Evolutionary conservation across 2,113 vertebrate species (phyloP).

Genomic region (Leptobrachium leishanense): DNA sequence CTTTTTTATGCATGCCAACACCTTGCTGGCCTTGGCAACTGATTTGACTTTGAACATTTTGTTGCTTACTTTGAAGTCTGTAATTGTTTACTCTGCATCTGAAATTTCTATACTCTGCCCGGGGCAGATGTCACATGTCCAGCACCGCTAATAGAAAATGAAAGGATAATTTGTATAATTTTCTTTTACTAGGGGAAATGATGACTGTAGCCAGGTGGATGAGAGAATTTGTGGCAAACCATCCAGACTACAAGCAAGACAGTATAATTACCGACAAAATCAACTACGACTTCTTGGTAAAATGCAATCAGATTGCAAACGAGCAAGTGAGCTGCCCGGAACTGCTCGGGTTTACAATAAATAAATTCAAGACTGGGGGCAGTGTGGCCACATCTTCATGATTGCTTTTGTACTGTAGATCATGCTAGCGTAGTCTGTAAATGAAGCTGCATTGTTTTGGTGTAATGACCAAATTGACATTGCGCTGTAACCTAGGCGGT

Average conservation of each 20-base stretch:
- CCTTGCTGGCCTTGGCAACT: too few species aligned
- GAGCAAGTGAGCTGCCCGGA: slow-evolving; percentile 86
- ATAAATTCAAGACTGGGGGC: slow-evolving; percentile 72
- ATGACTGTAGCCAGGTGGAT: slow-evolving; percentile 98
- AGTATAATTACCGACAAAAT: slow-evolving; percentile 91
- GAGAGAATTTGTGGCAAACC: slow-evolving; percentile 86
- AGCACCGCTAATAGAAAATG: too few species aligned
- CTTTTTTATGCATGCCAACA: too few species aligned
- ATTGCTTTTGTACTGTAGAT: not conserved
- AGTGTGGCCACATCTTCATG: slow-evolving; percentile 54
- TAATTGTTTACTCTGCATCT: too few species aligned
- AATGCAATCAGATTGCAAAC: slow-evolving; percentile 85
- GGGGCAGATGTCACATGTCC: too few species aligned
- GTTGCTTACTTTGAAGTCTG: too few species aligned
- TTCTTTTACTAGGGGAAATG: slow-evolving; percentile 78
- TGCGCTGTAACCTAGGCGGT: slow-evolving; percentile 62
- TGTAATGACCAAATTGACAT: slow-evolving; percentile 70
- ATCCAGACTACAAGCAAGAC: slow-evolving; percentile 93
- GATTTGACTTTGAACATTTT: too few species aligned
- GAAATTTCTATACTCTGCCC: too few species aligned
- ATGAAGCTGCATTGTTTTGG: slow-evolving; percentile 55
- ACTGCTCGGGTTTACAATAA: slow-evolving; percentile 81
- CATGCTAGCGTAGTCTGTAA: slow-evolving; percentile 46
- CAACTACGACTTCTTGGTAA: slow-evolving; percentile 87
- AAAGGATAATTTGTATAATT: not conserved